Base-by-base conservation (phyloP, 2,113 vertebrate species). In the Bagarius yarrelli region DNA sequence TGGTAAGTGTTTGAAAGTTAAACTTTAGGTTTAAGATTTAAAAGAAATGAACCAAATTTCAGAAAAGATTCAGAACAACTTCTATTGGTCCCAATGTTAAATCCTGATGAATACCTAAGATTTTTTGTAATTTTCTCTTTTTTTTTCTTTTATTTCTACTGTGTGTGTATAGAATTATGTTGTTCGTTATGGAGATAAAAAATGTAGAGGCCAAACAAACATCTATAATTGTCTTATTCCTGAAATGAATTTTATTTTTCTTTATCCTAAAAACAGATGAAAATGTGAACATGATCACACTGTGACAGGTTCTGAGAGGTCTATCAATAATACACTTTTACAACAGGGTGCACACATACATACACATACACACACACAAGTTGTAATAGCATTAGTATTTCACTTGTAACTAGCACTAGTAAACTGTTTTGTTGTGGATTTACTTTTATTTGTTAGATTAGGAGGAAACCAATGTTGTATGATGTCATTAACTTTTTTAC, bases 311-410 rank as follows among this genome's bases (percentile, higher is more conserved):
- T 83, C 15, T 87, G 84, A 14, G 82, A 87, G 71, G 80, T 90
- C 89, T 64, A 79, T 86, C 84, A 89, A 86, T 89, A 78, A 86
- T 52, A 53, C 86, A 81, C 82, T 87, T 83, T 84, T 83, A 75
- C 87, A 89, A 91, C 92, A 93, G 91, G 92, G 91, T 91, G 90
- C 27, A 50, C 53, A 77, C 53, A 75, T 40, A 79, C 66, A 89
- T 60, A 78, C 61, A 85, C 88, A 87, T 87, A 88, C 84, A 70
- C 40, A 76, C 40, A 61, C 50, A 67, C 34, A 77, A 77, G 25
- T 34, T 25, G 74, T 84, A 85, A 79, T 89, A 71, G 57, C 64
- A 76, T 84, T 84, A 67, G 74, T 78, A 80, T 88, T 90, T 84
- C 21, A 85, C 83, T 82, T 47, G 79, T 85, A 57, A 69, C 40